A percentile compares a stretch with the other conserved stretches of the same genome.
Conservation (phyloP, 2,113 vertebrate genomes). For the Phrynosoma platyrhinos region DNA sequence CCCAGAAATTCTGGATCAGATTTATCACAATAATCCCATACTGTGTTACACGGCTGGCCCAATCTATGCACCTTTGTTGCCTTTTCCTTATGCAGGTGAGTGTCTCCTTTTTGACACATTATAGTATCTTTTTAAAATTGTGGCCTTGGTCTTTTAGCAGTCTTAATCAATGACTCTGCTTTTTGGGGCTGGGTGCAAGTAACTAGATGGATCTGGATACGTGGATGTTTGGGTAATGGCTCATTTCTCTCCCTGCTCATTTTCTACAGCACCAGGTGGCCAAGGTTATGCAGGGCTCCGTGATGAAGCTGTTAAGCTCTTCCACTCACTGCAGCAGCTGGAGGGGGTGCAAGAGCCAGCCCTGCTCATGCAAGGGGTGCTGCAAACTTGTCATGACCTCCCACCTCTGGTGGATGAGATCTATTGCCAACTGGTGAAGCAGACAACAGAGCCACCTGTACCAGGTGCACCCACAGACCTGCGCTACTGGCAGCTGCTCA, state of each 20-base stretch:
- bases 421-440: conserved; percentile 98
- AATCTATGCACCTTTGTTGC: conserved; percentile 92
- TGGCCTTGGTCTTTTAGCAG: conserved; percentile 21
- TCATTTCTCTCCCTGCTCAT: conserved; percentile 33
- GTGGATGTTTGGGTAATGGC: not conserved
- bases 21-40: conserved; percentile 93
- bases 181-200: not conserved
- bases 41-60: conserved; percentile 91
- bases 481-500: conserved; percentile 97
- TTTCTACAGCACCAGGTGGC: conserved; percentile 75
- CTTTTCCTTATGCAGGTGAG: conserved; percentile 93
- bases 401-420: conserved; percentile 94
- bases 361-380: conserved; percentile 95
- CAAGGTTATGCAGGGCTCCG: conserved; percentile 88
- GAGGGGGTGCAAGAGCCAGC: conserved; percentile 87
- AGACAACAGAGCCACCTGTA: conserved; percentile 85
- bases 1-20: conserved; percentile 91
- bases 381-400: conserved; percentile 97
- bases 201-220: not conserved
- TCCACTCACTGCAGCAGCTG: conserved; percentile 95
- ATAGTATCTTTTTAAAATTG: conserved; percentile 18
- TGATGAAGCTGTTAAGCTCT: conserved; percentile 94
- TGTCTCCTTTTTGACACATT: not conserved
- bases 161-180: conserved; percentile 11
- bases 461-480: conserved; percentile 82